These are phyloP conservation scores for Nasonia longicornis DNA, from an alignment of 1,140 invertebrate species.

Conservation along the genomic window DNA sequence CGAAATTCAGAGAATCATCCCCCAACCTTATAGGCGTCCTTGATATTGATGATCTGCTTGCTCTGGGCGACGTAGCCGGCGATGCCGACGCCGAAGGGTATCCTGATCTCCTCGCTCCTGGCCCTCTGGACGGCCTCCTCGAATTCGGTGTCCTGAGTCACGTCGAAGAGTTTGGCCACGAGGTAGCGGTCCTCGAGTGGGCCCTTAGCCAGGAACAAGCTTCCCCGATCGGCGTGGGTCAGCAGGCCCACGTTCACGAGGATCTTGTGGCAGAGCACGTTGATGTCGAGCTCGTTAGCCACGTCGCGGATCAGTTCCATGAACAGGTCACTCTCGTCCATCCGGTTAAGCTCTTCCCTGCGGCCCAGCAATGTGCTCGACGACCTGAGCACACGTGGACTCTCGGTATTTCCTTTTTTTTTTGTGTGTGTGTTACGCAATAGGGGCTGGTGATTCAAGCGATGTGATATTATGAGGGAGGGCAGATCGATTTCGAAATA, in stretches of 20 bases:
- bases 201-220: slow-evolving; percentile 88
- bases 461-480: background rate
- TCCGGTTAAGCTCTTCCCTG: slow-evolving; percentile 72
- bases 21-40: slow-evolving; percentile 84
- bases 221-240: slow-evolving; percentile 88
- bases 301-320: slow-evolving; percentile 95
- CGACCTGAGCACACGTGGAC: slow-evolving; percentile 52
- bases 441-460: no score
- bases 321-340: slow-evolving; percentile 83
- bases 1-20: no score
- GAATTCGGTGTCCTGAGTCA: slow-evolving; percentile 86
- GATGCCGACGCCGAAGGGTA: slow-evolving; percentile 92
- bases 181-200: slow-evolving; percentile 81
- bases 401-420: slow-evolving; percentile 18
- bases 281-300: slow-evolving; percentile 92
- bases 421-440: background rate
- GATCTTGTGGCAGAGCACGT: slow-evolving; percentile 94
- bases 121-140: slow-evolving; percentile 80
- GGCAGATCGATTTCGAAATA: background rate
- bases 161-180: slow-evolving; percentile 92
- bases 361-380: slow-evolving; percentile 64
- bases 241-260: slow-evolving; percentile 90
- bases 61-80: slow-evolving; percentile 89
- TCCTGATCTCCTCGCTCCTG: slow-evolving; percentile 83
- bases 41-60: slow-evolving; percentile 90